Evolutionary conservation across 92 coral and sea anemone species (phyloP), one percentile per base, ranked within the genome.

Genomic region (Isaurus tuberculatus): DNA sequence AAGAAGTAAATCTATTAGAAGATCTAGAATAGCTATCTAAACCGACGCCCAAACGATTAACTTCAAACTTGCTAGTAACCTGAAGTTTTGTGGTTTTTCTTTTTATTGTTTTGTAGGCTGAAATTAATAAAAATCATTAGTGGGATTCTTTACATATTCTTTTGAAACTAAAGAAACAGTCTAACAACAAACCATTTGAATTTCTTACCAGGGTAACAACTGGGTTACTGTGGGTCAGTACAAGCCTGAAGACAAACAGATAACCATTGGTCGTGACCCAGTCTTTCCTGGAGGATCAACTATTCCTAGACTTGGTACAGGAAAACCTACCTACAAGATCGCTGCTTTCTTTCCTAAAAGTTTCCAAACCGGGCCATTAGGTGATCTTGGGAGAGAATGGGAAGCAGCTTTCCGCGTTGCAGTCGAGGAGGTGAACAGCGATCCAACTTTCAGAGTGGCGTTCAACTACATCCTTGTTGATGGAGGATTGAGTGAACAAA

Each of bases 321-420:
- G 88, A 6, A 89, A 95, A 79, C 99, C 98, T 26, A 94, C 99
- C 31, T 97, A 97, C 92, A 97, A 97, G 86, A 97, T 97, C 26
- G 99, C 99, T 1, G 99, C 99, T 20, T 97, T 97, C 87, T 97
- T 97, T 27, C 99, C 99, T 11, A 86, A 89, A 25, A 91, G 92
- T 75, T 70, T 68, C 31, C 92, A 91, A 13, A 91, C 89, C 7
- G 97, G 98, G 8, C 91, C 99, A 20, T 66, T 94, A 30, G 91
- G 91, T 32, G 91, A 86, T 69, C 92, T 97, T 72, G 99, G 97
- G 3, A 68, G 81, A 32, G 99, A 97, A 73, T 97, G 99, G 99
- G 97, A 97, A 78, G 89, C 99, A 1, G 99, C 99, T 0, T 97
- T 97, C 83, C 92, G 89, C 51, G 84, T 97, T 5, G 98, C 99